Base-by-base conservation (phyloP, 2,113 vertebrate species). In the Macrotus californicus region DNA sequence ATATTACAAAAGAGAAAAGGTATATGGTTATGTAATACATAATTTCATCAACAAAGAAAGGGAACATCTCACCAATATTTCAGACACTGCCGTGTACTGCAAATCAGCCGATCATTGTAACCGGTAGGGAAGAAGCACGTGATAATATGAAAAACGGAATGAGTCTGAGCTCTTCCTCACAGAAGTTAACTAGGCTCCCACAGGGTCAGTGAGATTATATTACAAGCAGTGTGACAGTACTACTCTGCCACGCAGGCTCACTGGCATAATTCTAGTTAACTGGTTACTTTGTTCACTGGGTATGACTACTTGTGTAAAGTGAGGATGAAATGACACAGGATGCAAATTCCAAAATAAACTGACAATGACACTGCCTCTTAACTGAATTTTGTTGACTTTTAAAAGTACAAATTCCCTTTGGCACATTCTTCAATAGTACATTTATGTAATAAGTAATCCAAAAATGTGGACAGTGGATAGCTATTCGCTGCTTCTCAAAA, bases 391-490 rank as follows among this genome's bases (percentile, higher is more conserved):
- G 12, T 52, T 94, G 69, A 90, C 84, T 92, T 89, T 48, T n/a
- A 39, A 85, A 75, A 94, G 43, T 24, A 86, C 54, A 83, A 82
- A 89, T 87, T 91, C 43, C 70, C 75, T 93, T 52, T 84, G 79
- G 84, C 64, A 52, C 79, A 66, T 82, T 84, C 36, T 77, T 39
- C 26, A 64, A 26, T n/a, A 77, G 87, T 82, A 22, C 34, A 31
- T 50, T 59, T 46, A 43, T 34, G 24, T 61, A n/a, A 43, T 43
- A 69, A 75, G 46, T 52, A 84, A 84, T 75, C n/a, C 9, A 41
- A 54, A 89, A 73, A 36, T 22, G 41, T 9, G 24, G 36, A 70
- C 56, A 54, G 34, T 39, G 9, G 7, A 14, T 1, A 24, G 50
- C 54, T 89, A n/a, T 2, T 87, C 72, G 34, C 29, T 50, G 21